Evolutionary conservation across 23 tunicate species (phyloP).

Genomic region (Ascidia mentula): DNA sequence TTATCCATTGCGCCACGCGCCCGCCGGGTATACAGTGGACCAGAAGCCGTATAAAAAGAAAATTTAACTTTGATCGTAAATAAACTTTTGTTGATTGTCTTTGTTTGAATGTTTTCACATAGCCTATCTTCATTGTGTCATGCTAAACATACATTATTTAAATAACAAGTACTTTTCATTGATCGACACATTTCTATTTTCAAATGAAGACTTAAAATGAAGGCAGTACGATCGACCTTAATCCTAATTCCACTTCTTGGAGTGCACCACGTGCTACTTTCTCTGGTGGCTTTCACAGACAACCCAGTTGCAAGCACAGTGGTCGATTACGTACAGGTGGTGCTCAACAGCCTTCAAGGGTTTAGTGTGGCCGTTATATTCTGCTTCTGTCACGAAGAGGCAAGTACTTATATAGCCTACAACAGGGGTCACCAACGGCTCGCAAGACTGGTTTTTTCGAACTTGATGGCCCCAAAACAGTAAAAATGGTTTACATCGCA

Average conservation of each 20-base stretch:
- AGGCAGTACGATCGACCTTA: constrained; percentile 3
- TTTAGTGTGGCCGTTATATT: constrained; percentile 16
- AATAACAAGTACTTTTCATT: no score
- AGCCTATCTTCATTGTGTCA: no score
- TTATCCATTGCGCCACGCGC: constrained; percentile 14
- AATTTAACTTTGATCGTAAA: not conserved
- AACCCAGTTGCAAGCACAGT: not conserved
- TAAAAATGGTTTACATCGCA: no score
- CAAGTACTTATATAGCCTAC: no score
- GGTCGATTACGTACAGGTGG: not conserved
- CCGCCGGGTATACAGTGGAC: not conserved
- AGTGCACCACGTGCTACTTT: constrained; percentile 10
- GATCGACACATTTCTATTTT: no score
- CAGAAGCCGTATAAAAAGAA: not conserved
- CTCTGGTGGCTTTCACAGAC: not conserved
- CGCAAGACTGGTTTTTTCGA: no score
- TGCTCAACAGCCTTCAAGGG: constrained; percentile 12
- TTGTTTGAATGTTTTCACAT: no score
- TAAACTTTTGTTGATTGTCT: no score
- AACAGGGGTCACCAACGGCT: no score
- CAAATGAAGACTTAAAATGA: no score
- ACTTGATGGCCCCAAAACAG: no score
- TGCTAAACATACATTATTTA: no score
- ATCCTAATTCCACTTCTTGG: constrained; percentile 17
- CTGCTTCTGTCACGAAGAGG: constrained; percentile 30